Conservation (phyloP, 2,888 invertebrate species). For the Eilema griseolum region DNA sequence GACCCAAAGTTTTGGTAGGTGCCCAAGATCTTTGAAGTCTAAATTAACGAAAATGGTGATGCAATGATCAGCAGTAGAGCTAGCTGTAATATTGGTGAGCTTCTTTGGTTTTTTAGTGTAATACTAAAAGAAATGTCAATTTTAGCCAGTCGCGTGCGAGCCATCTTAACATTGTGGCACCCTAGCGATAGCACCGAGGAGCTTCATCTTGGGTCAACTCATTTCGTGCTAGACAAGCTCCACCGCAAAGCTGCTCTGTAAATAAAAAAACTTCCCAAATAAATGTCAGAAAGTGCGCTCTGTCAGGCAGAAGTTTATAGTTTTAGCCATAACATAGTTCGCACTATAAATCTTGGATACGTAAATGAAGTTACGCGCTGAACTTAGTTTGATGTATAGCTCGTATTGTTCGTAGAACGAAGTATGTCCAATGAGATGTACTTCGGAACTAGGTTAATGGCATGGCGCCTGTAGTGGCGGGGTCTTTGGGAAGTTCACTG, state of each 20-base stretch:
- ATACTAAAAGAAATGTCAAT: too few species aligned
- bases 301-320: neutral
- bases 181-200: neutral
- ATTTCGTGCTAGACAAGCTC: neutral
- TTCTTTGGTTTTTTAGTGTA: too few species aligned
- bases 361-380: neutral
- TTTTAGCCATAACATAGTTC: neutral
- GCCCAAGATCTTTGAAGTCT: too few species aligned
- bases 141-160: too few species aligned
- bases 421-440: neutral
- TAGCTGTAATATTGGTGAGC: too few species aligned
- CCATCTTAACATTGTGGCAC: neutral
- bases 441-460: slow-evolving; percentile 1
- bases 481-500: neutral
- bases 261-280: slow-evolving; percentile 11
- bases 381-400: neutral
- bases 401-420: neutral
- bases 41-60: too few species aligned
- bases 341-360: neutral
- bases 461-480: neutral
- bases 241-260: neutral
- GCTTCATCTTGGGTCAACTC: neutral
- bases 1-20: too few species aligned
- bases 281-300: slow-evolving; percentile 1
- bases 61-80: too few species aligned